Evolutionary conservation across 2,888 invertebrate genomes (phyloP).

Genomic region (Dioctria linearis): DNA sequence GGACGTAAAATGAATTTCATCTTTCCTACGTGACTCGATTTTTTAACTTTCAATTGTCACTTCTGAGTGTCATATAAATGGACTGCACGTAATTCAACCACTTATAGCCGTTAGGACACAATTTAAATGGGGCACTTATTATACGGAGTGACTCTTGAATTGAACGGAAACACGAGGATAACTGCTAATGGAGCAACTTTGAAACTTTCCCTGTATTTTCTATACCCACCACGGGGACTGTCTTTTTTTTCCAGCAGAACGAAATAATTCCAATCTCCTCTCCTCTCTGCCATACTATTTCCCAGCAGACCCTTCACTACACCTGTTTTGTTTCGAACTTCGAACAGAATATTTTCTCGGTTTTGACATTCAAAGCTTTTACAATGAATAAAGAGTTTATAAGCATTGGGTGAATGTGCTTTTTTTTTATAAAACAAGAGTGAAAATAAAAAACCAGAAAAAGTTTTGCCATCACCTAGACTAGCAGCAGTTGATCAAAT

Average conservation of each 20-base stretch:
- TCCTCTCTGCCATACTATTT: background rate
- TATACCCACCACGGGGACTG: background rate
- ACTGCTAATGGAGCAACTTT: slow-evolving; percentile 26
- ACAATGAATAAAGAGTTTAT: slow-evolving; percentile 4
- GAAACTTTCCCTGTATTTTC: slow-evolving; percentile 10
- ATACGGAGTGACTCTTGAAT: slow-evolving; percentile 9
- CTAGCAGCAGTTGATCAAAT: background rate
- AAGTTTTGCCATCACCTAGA: background rate
- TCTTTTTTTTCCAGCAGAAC: background rate
- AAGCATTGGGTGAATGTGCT: background rate
- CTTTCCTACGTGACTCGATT: slow-evolving; percentile 33
- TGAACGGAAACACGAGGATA: slow-evolving; percentile 21
- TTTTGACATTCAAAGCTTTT: background rate
- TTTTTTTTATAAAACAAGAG: background rate
- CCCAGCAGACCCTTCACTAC: background rate
- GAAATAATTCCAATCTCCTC: background rate
- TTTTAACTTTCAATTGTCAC: slow-evolving; percentile 41
- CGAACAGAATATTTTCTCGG: background rate
- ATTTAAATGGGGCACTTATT: slow-evolving; percentile 32
- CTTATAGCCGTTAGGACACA: slow-evolving; percentile 37
- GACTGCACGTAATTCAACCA: slow-evolving; percentile 41
- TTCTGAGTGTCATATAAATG: slow-evolving; percentile 32
- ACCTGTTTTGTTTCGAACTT: slow-evolving; percentile 11
- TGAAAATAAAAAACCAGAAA: background rate
- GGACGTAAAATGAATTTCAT: slow-evolving; percentile 32